Percentiles rank a stretch among this genome's conserved stretches.
phyloP scores from a whole-genome alignment of 2,113 vertebrate genomes.

The Rafetus swinhoei region DNA sequence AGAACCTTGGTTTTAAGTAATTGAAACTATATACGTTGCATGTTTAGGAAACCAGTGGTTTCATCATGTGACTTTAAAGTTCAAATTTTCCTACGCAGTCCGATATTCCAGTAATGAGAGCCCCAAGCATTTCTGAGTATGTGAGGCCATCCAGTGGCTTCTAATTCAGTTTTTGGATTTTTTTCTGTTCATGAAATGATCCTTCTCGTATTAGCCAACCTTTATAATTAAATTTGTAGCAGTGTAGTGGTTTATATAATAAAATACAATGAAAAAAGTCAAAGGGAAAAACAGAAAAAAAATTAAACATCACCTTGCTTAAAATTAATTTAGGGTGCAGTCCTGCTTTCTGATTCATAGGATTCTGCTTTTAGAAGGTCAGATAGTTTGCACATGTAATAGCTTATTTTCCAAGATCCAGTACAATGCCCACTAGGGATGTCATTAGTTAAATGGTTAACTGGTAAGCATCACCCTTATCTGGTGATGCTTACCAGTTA shows the following conservation, averaged over 20 bases:
- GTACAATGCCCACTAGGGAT: not conserved
- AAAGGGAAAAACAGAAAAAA: not conserved
- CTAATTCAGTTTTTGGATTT: not conserved
- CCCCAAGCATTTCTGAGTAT: conserved; percentile 37
- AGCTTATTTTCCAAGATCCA: conserved; percentile 20
- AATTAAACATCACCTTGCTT: not conserved
- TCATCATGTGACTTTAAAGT: conserved; percentile 70
- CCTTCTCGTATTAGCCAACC: not conserved
- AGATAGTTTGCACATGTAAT: not conserved
- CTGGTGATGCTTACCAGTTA: too few species aligned
- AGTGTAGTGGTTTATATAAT: conserved; percentile 1
- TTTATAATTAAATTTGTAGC: not conserved
- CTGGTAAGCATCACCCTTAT: too few species aligned
- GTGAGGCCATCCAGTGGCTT: conserved; percentile 70
- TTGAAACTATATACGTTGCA: conserved; percentile 68
- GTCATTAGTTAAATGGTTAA: too few species aligned
- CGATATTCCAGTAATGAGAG: conserved; percentile 55
- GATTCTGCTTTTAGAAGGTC: not conserved
- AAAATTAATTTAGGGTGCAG: not conserved
- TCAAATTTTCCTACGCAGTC: conserved; percentile 36
- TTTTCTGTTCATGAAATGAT: not conserved
- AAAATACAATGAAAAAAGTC: conserved; percentile 42
- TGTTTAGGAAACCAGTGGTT: conserved; percentile 64
- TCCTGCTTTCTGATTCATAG: not conserved
- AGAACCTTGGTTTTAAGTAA: conserved; percentile 57